Base-by-base conservation (phyloP, 2,888 invertebrate species). In the Diarsia rubi region DNA sequence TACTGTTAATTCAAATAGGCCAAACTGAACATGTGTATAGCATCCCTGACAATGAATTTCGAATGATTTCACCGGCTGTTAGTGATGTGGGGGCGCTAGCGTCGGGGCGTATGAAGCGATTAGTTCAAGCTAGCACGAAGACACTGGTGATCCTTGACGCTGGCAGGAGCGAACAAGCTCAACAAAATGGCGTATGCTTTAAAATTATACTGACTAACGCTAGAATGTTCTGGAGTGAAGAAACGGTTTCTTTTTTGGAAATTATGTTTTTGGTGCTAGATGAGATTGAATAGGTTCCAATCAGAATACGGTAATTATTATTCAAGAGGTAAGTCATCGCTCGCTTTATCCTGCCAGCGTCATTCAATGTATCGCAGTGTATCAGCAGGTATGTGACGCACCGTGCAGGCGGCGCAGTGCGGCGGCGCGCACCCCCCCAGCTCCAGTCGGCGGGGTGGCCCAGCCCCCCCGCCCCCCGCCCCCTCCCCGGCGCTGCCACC, bases 371-470 rank as follows among this genome's bases (percentile, higher is more conserved):
- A 75, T 82, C 62, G 69, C 31, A n/a, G 47, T 37, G 64, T 70
- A 44, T 47, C n/a, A 54, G 84, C 52, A 24, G 62, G 70, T n/a
- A 31, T 71, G 81, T 45, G 69, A 90, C 89, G 88, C 92, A 96
- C 96, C 94, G 94, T 95, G 94, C 96, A 96, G 87, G 91, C 91
- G 98, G 88, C 97, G 93, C 95, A 98, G 98, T 93, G 97, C 97
- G 90, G 97, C 89, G 94, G 94, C 93, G 94, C 88, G 98, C 98
- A 97, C 98, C 98, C 94, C 97, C 98, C 97, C 88, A 94, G 94
- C 93, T 93, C 89, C 78, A 94, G 93, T 85, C 94, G 94, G 97
- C 97, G 97, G 98, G 95, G 90, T 96, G 97, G 97, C 93, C 98
- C 98, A 62, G 67, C 72, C 11, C 97, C 93, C 71, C 69, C 82